Base-by-base conservation (phyloP, 2,888 invertebrate genomes). In the Acleris cristana region DNA sequence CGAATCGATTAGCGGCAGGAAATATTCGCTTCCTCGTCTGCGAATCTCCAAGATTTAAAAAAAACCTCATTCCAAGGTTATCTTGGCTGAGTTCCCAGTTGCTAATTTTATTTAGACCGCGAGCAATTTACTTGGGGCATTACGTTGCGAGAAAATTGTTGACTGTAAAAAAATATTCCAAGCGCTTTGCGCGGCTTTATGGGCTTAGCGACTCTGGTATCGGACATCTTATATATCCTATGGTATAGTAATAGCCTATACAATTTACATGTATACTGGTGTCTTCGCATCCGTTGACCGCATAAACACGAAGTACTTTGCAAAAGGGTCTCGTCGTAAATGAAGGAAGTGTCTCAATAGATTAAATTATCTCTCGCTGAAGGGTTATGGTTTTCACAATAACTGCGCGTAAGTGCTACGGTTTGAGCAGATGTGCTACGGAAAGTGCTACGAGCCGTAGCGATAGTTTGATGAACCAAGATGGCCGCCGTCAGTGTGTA, bases 1-100 rank as follows among this genome's bases (percentile, higher is more conserved):
- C 77, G 78, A 85, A 84, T 84, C 85, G 84, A 86, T 87, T 85
- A 83, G 64, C 73, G 75, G 65, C 79, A 80, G 85, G 85, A 85
- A 85, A 83, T 73, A 70, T 66, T 65, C 68, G 69, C 64, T 70
- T 70, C 71, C 23, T 49, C 62, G 55, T 34, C 56, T 56, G 18
- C 45, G 34, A 40, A 26, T 49, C 23, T 52, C 3, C 53, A 21
- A 23, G 52, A 57, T 51, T 34, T 30, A 63, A 52, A n/a, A 52
- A n/a, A 26, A 51, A 3, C 45, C 44, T 16, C 14, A 49, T 30
- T 6, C 12, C 23, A 6, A 23, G 30, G 21, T 19, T 19, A 51
- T 18, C 51, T 51, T 59, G 19, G 51, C 34, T 51, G 34, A 21
- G 19, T 23, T 51, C 60, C 30, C 51, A n/a, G 10, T 44, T n/a